Percentiles rank a stretch among this genome's conserved stretches.
Conservation (phyloP, 2,797 vertebrate species). For the Syngnathus acus region DNA sequence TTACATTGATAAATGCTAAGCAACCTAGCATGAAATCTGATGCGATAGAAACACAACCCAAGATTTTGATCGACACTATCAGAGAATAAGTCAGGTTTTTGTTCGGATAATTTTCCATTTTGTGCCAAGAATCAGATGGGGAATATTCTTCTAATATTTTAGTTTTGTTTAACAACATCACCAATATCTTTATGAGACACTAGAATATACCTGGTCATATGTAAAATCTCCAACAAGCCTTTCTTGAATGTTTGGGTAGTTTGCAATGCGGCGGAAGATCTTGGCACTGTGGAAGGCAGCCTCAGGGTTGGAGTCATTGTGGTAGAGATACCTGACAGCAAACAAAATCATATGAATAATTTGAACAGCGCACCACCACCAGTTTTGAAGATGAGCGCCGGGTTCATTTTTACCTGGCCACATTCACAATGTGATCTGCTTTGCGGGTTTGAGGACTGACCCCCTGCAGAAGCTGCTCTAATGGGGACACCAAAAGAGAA, state of each 20-base stretch:
- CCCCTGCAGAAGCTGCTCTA: conserved; percentile 93
- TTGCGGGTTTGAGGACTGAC: conserved; percentile 90
- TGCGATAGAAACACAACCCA: neutral
- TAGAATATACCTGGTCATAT: conserved; percentile 79
- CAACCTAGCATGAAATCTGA: neutral
- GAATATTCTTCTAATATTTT: neutral
- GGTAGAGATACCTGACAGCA: conserved; percentile 81
- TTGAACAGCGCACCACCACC: neutral
- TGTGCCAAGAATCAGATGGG: neutral
- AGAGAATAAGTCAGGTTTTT: neutral
- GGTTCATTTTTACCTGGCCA: conserved; percentile 77
- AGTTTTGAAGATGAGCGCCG: neutral
- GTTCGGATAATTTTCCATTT: neutral
- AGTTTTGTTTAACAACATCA: neutral
- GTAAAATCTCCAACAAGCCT: conserved; percentile 96
- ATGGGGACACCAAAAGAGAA: conserved; percentile 84
- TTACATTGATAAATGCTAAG: neutral
- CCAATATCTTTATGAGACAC: neutral
- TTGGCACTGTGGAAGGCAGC: conserved; percentile 92
- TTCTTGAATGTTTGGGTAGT: conserved; percentile 89
- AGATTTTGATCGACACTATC: neutral
- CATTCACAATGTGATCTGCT: conserved; percentile 92
- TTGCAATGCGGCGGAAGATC: conserved; percentile 89
- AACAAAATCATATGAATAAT: neutral
- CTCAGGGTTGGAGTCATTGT: conserved; percentile 87